Evolutionary conservation across 2,113 vertebrate species (phyloP).

Genomic region (Tapirus terrestris): DNA sequence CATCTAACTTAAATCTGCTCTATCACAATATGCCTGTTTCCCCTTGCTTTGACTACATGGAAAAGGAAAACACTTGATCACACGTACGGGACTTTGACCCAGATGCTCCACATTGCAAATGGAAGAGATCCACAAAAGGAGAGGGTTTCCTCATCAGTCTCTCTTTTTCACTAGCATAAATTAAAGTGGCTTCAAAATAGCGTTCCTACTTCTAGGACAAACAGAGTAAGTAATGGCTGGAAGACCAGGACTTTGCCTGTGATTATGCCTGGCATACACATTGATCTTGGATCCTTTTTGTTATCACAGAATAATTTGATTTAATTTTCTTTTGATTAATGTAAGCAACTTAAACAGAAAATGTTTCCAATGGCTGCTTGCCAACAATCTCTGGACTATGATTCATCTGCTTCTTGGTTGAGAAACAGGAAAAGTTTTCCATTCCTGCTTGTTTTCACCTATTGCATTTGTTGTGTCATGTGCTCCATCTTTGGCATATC

Average conservation of each 20-base stretch:
- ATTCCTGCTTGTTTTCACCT: constrained; percentile 31
- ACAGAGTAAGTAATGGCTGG: background rate
- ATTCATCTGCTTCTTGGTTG: constrained; percentile 25
- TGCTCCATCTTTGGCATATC: background rate
- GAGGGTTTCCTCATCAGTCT: background rate
- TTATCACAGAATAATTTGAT: constrained; percentile 41
- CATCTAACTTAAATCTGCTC: background rate
- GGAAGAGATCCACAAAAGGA: background rate
- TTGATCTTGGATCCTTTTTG: background rate
- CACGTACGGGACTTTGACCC: background rate
- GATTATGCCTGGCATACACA: background rate
- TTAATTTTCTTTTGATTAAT: constrained; percentile 46
- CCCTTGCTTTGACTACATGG: background rate
- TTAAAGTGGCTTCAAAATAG: background rate
- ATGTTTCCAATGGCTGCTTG: background rate
- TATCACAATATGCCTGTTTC: background rate
- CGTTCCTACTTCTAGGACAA: background rate
- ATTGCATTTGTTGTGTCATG: background rate
- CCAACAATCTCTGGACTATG: background rate
- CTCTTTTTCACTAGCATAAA: background rate
- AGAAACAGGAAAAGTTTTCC: background rate
- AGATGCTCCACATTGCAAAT: background rate
- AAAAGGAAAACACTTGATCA: background rate
- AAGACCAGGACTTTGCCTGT: background rate
- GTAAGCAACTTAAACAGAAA: constrained; percentile 43